Base-by-base conservation (phyloP, 2,888 invertebrate genomes). In the Thecocarcelia acutangulata region DNA sequence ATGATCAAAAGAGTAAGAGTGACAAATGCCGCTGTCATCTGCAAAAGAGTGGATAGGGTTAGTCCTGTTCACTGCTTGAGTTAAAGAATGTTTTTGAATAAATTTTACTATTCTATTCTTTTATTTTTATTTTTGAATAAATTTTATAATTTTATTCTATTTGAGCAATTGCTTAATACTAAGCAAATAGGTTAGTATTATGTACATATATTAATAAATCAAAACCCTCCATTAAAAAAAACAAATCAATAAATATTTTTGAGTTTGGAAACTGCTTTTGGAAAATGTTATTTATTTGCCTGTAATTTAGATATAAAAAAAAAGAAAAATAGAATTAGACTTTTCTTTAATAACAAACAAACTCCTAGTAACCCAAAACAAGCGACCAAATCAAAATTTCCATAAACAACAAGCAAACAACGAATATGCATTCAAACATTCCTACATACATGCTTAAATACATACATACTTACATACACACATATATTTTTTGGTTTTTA, bases 311-410 rank as follows among this genome's bases (percentile, higher is more conserved):
- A 8, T 9, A 21, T 9, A 19, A 3, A 6, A 58, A 28, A 12
- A 37, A 11, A 28, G 46, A 52, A 28, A 52, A 33, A 1, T 33
- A 33, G 33, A 33, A 33, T 44, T n/a, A 52, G 52, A 17, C 59
- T 69, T 77, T 54, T 63, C 46, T 40, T 63, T 77, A 63, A 70
- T 75, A 56, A 48, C 37, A 52, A 72, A 64, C 50, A 52, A 72
- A 64, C 50, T 72, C 64, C 58, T 64, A 61, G 66, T 59, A 78
- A 78, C 59, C 77, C 77, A 73, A 78, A 59, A 54, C 42, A 48
- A 54, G 59, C 64, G 61, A 75, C 33, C 54, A 69, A 70, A 76
- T 44, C 63, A 50, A 74, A n/a, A 54, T 80, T 82, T 83, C 80
- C 64, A 74, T 66, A 74, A 74, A 74, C 54, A 56, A 37, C 64